Conservation (phyloP, 2,888 invertebrate species). For the Hemithea aestivaria region DNA sequence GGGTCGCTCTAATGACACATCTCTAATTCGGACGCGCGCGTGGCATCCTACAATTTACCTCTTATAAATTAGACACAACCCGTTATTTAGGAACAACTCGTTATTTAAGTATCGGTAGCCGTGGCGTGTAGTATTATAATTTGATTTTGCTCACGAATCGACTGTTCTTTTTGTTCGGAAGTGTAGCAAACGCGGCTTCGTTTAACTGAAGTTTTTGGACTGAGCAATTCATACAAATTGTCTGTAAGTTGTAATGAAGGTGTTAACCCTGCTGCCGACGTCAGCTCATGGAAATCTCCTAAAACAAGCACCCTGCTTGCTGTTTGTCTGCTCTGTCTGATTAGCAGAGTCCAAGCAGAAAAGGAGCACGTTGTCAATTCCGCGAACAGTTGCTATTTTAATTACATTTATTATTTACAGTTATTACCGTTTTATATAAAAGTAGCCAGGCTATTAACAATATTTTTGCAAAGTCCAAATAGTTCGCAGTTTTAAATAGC, state of each 20-base stretch:
- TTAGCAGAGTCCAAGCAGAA: too few relatives aligned
- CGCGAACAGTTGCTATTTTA: too few relatives aligned
- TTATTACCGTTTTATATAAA: too few relatives aligned
- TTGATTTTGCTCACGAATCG: constrained; percentile 69
- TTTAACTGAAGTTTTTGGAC: constrained; percentile 8
- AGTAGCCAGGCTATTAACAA: too few relatives aligned
- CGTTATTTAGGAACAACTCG: constrained; percentile 57
- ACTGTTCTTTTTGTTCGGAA: constrained; percentile 33
- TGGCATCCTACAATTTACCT: constrained; percentile 69
- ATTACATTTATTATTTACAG: too few relatives aligned
- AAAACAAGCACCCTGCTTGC: too few relatives aligned
- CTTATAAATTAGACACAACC: constrained; percentile 72
- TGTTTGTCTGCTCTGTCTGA: too few relatives aligned
- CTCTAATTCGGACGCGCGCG: constrained; percentile 55
- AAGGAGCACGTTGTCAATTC: too few relatives aligned
- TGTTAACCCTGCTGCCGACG: not conserved
- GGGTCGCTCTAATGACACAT: constrained; percentile 51
- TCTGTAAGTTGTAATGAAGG: not conserved
- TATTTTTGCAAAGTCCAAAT: too few relatives aligned
- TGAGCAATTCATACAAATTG: constrained; percentile 3
- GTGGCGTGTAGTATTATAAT: constrained; percentile 72
- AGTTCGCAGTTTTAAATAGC: too few relatives aligned
- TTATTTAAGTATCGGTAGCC: constrained; percentile 69
- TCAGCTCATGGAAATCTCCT: too few relatives aligned
- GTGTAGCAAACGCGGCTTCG: constrained; percentile 5